phyloP scores from a whole-genome alignment of 2,797 vertebrate species.

The Cirrhinus molitorella region DNA sequence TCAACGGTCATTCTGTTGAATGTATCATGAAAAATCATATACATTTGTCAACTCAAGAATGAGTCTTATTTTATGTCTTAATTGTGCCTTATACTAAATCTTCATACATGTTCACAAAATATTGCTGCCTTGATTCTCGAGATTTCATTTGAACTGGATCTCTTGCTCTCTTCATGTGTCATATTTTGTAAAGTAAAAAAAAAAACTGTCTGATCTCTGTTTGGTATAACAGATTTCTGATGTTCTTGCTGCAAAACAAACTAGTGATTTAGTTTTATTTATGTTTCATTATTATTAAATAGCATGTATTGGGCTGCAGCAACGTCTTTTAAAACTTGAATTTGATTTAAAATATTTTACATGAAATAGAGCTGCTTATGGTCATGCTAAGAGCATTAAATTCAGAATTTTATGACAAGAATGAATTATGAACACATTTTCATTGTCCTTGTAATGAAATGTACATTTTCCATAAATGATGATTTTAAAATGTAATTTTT shows the following conservation, averaged over 20 bases:
- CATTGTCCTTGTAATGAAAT: neutral
- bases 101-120: slow-evolving; percentile 30
- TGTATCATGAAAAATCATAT: neutral
- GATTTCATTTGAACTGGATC: neutral
- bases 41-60: slow-evolving; percentile 28
- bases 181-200: slow-evolving; percentile 17
- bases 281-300: neutral
- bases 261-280: neutral
- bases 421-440: neutral
- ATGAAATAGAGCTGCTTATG: neutral
- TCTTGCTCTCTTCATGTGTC: slow-evolving; percentile 2
- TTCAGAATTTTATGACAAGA: neutral
- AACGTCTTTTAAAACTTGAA: neutral
- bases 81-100: slow-evolving; percentile 24
- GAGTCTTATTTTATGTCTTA: slow-evolving; percentile 2
- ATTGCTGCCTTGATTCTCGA: neutral
- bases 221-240: neutral
- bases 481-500: neutral
- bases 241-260: slow-evolving; percentile 7
- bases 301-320: neutral
- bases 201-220: slow-evolving; percentile 5
- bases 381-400: neutral
- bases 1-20: neutral
- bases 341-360: neutral
- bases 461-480: neutral